Evolutionary conservation across 2,797 vertebrate species (phyloP).

Genomic region (Chloroceryle inda): DNA sequence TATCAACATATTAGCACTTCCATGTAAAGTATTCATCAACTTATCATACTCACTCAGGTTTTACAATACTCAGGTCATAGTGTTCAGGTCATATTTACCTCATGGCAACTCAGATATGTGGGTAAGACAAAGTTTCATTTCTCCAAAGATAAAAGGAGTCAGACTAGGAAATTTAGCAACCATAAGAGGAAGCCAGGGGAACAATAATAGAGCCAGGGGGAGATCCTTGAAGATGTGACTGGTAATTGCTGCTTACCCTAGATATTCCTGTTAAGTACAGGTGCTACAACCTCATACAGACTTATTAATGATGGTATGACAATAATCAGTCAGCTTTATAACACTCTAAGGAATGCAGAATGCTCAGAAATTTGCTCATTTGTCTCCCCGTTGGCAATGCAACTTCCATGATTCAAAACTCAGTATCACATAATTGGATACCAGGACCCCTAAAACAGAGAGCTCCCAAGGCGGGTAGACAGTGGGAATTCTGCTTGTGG

Average conservation of each 20-base stretch:
- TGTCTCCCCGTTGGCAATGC: neutral
- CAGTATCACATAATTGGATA: neutral
- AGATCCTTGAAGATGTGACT: neutral
- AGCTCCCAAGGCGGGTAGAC: neutral
- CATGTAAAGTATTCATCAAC: neutral
- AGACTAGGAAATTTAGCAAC: neutral
- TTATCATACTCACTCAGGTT: neutral
- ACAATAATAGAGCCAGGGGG: neutral
- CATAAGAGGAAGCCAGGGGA: neutral
- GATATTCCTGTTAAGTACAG: neutral
- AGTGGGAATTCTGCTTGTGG: neutral
- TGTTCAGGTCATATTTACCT: neutral
- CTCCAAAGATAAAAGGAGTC: neutral
- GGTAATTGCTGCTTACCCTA: neutral
- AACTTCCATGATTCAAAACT: neutral
- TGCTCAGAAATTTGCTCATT: neutral
- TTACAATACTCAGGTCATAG: neutral
- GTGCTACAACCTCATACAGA: neutral
- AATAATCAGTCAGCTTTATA: neutral
- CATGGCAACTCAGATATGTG: neutral
- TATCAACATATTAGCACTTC: neutral
- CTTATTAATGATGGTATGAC: neutral
- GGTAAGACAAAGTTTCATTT: neutral
- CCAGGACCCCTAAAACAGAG: neutral
- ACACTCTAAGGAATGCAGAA: neutral